Base-by-base conservation (phyloP, 2,888 invertebrate species). In the Diabrotica balteata region DNA sequence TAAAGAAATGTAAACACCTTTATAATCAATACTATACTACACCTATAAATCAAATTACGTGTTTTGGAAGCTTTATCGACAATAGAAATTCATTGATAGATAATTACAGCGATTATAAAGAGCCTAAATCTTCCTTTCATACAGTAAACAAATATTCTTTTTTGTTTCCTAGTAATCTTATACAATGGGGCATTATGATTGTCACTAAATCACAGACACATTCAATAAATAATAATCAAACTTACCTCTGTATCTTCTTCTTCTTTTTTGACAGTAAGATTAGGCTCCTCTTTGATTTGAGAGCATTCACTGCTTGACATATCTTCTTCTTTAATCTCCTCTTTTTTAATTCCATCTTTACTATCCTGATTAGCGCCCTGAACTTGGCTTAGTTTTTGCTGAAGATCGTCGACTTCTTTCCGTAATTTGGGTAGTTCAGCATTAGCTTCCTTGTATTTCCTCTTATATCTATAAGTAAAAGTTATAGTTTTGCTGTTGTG, bases 381-480 rank as follows among this genome's bases (percentile, higher is more conserved):
- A 72, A 89, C 85, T 66, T 87, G 87, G 0, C 85, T 87, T 46
- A 90, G 75, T 78, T 89, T 90, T 0, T 86, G 82, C 10, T 86
- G 86, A 4, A 90, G 75, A 51, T 91, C 91, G 73, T 91, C 91
- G 7, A 90, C 82, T 80, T 91, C 91, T 79, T 90, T 90, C 59
- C 89, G 87, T 68, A 90, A 91, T 87, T 94, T 94, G 70, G 91
- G 90, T 74, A 93, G 88, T 83, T 96, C 95, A 11, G 90, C 87
- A 76, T 93, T 93, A 45, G 93, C 88, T 82, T 96, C 96, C 81
- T 95, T 95, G 80, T 95, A 95, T 82, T 95, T 95, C 67, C 94
- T 86, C 83, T 97, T 96, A 82, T 97, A 97, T 45, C 79, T 73
- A 59, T 42, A 59, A 0, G 8, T 32, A 50, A 10, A 44, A 59